Conservation (phyloP, 2,797 vertebrate genomes). For the Eospalax fontanierii region DNA sequence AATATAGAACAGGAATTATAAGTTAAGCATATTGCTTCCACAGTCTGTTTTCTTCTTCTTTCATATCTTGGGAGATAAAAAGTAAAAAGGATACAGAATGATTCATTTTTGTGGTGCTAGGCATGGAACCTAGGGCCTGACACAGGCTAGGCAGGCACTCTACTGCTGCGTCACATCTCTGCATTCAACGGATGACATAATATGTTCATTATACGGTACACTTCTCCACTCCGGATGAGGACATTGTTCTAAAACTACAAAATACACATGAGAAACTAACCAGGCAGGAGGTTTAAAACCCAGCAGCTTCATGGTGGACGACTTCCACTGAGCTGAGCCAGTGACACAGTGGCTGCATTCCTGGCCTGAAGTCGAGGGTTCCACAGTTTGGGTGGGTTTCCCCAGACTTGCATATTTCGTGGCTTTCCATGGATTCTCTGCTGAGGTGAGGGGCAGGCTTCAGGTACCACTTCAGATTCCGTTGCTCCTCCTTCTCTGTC, state of each 20-base stretch:
- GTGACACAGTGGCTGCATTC: neutral
- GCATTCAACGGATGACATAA: neutral
- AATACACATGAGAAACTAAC: neutral
- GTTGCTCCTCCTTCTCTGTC: neutral
- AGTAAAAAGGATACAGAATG: neutral
- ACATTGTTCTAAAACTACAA: constrained; percentile 1
- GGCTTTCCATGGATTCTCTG: neutral
- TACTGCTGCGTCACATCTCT: neutral
- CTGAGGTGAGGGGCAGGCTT: neutral
- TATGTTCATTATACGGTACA: neutral
- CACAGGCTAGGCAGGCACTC: neutral
- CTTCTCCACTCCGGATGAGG: neutral
- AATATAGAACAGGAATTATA: constrained; percentile 43
- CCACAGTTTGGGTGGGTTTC: neutral
- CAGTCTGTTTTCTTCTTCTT: neutral
- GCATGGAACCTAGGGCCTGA: neutral
- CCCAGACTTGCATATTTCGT: neutral
- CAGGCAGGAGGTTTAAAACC: neutral
- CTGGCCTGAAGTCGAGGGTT: neutral
- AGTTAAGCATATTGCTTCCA: neutral
- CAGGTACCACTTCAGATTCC: neutral
- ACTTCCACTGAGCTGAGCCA: neutral
- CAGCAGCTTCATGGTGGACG: neutral
- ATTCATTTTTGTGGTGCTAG: neutral
- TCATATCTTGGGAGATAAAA: constrained; percentile 23